Evolutionary conservation across 2,797 vertebrate species (phyloP).

Genomic region (Gymnodraco acuticeps): DNA sequence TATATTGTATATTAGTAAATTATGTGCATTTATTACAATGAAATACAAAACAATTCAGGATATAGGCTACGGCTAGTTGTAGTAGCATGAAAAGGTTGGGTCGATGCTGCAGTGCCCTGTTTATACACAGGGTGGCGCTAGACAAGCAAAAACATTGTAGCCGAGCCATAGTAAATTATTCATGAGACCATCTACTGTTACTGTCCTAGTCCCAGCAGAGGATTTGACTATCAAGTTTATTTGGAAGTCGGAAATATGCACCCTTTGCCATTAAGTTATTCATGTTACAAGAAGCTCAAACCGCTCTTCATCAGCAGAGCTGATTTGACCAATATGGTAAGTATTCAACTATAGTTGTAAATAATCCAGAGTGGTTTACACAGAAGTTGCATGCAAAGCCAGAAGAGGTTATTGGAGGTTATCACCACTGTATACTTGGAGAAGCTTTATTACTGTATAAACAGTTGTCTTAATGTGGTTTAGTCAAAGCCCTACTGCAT

Average conservation of each 20-base stretch:
- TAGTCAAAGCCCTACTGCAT: not conserved
- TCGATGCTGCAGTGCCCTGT: conserved; percentile 14
- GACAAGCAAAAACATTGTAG: conserved; percentile 33
- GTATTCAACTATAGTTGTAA: not conserved
- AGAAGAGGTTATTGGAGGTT: conserved; percentile 6
- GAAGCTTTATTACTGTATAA: conserved; percentile 29
- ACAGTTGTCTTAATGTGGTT: not conserved
- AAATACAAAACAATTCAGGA: no score
- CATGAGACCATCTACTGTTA: conserved; percentile 56
- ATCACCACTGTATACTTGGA: not conserved
- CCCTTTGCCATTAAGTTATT: conserved; percentile 42
- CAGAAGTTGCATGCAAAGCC: conserved; percentile 26
- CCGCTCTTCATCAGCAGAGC: not conserved
- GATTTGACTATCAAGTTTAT: conserved; percentile 47
- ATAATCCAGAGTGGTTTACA: conserved; percentile 10
- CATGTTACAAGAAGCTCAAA: conserved; percentile 19
- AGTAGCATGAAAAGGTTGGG: not conserved
- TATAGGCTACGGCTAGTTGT: no score
- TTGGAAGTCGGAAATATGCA: conserved; percentile 39
- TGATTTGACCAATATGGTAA: not conserved
- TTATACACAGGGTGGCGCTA: conserved; percentile 59
- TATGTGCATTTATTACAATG: no score
- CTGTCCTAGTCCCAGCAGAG: conserved; percentile 51
- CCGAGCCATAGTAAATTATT: conserved; percentile 33
- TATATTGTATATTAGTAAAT: no score